Base-by-base conservation (phyloP, 2,113 vertebrate species). In the Pungitius pungitius region DNA sequence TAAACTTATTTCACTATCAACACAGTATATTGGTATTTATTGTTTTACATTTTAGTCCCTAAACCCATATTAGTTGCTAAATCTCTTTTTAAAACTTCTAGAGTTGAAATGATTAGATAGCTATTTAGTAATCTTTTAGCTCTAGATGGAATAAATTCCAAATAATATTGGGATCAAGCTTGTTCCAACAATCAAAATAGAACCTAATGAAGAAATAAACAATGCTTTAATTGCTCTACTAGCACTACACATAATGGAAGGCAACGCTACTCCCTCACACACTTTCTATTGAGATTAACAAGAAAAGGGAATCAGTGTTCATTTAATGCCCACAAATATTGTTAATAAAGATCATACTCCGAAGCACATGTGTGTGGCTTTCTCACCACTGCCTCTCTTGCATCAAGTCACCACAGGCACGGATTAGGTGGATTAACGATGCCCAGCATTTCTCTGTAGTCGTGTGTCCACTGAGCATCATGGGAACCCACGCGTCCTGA, bases 361-460 rank as follows among this genome's bases (percentile, higher is more conserved):
- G 43, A 42, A 49, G 43, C 65, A 24, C 35, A n/a, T 56, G 20
- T 43, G 70, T 65, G 60, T 67, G 61, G 51, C 55, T 76, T 77
- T 85, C 86, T 82, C 80, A 67, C 66, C 71, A 39, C 68, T 58
- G 69, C 66, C 75, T 74, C 54, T 84, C 78, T 84, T 80, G 65
- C 43, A 64, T 87, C 89, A 85, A 87, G 64, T 84, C 87, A 85
- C 81, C 82, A 78, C 78, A 83, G 69, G 75, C 82, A 83, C 71
- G 83, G 89, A 91, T 92, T 92, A 92, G 81, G 30, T 33, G 87
- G 87, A 88, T 93, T 90, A 90, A 81, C 75, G 55, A 55, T 76
- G 75, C 84, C 66, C 64, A 85, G 82, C 89, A 85, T 91, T 89
- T 87, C 87, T 91, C 60, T 35, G 54, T 84, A 42, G 87, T 92